phyloP scores from a whole-genome alignment of 2,797 vertebrate species.

The Crenuchus spilurus region DNA sequence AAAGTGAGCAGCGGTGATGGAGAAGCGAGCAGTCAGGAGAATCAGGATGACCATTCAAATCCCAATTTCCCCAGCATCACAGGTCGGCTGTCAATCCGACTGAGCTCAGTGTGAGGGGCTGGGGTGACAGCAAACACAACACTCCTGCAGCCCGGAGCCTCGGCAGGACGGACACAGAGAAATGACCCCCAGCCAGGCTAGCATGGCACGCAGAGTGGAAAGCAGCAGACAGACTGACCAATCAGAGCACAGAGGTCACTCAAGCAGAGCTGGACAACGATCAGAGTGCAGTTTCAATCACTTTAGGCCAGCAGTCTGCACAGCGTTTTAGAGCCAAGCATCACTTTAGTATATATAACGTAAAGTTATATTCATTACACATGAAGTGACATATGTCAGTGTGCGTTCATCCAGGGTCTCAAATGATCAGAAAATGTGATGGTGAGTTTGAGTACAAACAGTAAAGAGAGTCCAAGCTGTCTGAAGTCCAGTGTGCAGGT shows the following conservation, averaged over 20 bases:
- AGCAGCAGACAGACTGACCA: not conserved
- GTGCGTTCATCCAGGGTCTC: too few relatives aligned
- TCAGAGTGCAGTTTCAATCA: not conserved
- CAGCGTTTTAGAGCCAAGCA: too few relatives aligned
- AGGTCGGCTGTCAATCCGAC: slow-evolving; percentile 7
- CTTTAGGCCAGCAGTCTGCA: too few relatives aligned
- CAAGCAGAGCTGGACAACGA: not conserved
- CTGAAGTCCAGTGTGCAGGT: too few relatives aligned
- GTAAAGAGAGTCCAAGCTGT: too few relatives aligned
- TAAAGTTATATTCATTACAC: too few relatives aligned
- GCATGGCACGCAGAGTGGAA: not conserved
- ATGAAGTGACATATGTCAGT: too few relatives aligned
- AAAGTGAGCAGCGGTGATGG: not conserved
- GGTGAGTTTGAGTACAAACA: too few relatives aligned
- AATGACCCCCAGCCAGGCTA: not conserved
- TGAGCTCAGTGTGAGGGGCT: not conserved
- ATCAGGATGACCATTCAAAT: slow-evolving; percentile 12
- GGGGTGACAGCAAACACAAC: slow-evolving; percentile 4
- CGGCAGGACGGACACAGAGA: not conserved
- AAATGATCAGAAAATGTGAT: too few relatives aligned
- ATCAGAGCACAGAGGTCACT: not conserved
- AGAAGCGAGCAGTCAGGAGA: slow-evolving; percentile 11
- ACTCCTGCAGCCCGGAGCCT: slow-evolving; percentile 11
- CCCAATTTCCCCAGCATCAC: not conserved
- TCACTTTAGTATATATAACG: too few relatives aligned